phyloP scores from a whole-genome alignment of 2,797 vertebrate genomes.

The Fratercula arctica region DNA sequence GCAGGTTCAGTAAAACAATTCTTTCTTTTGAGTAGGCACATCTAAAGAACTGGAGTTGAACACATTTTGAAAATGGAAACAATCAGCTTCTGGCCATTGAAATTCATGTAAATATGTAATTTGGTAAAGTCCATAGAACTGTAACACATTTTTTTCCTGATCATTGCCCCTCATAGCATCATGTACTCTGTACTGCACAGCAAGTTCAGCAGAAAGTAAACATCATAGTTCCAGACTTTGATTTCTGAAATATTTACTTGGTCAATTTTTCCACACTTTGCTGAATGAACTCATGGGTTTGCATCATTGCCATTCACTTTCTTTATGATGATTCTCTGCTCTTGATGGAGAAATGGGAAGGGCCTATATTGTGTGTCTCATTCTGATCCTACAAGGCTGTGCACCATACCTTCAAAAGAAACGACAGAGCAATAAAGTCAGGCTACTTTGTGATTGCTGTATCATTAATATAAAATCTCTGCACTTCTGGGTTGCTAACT shows the following conservation, averaged over 20 bases:
- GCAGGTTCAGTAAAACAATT: neutral
- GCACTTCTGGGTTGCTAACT: neutral
- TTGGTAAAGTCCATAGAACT: neutral
- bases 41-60: neutral
- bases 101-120: neutral
- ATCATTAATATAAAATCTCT: neutral
- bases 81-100: neutral
- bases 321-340: neutral
- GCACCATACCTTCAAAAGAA: neutral
- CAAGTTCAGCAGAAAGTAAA: neutral
- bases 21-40: neutral
- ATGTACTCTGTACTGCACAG: neutral
- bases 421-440: neutral
- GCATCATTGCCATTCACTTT: neutral
- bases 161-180: neutral
- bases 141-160: neutral
- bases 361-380: neutral
- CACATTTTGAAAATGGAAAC: neutral
- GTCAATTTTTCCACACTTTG: neutral
- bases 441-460: neutral
- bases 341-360: neutral
- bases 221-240: neutral
- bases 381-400: neutral
- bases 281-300: neutral
- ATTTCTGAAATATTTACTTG: constrained; percentile 3